These are phyloP conservation scores for Phaenicophaeus curvirostris DNA, from an alignment of 2,797 vertebrate species.

Conservation along the genomic window DNA sequence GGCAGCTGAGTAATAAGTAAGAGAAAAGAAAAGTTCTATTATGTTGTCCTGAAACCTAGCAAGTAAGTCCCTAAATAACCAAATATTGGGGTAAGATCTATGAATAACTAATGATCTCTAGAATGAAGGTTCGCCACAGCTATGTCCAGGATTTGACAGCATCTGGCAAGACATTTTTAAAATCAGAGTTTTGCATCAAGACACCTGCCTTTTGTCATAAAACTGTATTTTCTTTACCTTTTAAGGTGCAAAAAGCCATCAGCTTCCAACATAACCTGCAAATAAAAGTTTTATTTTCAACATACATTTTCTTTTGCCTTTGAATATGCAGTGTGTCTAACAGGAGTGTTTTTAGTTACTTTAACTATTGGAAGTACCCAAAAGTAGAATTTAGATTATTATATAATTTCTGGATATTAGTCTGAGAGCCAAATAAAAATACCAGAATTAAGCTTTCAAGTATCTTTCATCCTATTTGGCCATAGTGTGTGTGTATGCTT, in stretches of 20 bases:
- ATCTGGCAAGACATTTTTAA: neutral
- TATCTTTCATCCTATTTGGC: neutral
- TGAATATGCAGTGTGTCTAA: neutral
- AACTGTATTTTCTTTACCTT: neutral
- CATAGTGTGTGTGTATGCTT: neutral
- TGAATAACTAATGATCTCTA: neutral
- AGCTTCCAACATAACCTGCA: neutral
- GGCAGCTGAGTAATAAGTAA: neutral
- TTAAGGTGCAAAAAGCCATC: neutral
- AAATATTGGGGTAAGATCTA: neutral
- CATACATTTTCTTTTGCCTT: neutral
- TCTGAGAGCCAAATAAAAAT: neutral
- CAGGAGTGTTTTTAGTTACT: neutral
- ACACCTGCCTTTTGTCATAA: neutral
- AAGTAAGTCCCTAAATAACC: neutral
- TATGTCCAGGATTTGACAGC: neutral
- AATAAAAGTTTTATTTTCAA: neutral
- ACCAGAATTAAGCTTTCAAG: neutral
- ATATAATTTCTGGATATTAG: neutral
- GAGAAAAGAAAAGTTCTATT: neutral
- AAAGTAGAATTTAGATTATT: neutral
- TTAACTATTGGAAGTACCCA: neutral
- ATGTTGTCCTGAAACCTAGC: neutral
- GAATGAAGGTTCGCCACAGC: neutral
- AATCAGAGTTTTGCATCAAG: neutral